Base-by-base conservation (phyloP, 2,888 invertebrate genomes). In the Erebia aethiops region DNA sequence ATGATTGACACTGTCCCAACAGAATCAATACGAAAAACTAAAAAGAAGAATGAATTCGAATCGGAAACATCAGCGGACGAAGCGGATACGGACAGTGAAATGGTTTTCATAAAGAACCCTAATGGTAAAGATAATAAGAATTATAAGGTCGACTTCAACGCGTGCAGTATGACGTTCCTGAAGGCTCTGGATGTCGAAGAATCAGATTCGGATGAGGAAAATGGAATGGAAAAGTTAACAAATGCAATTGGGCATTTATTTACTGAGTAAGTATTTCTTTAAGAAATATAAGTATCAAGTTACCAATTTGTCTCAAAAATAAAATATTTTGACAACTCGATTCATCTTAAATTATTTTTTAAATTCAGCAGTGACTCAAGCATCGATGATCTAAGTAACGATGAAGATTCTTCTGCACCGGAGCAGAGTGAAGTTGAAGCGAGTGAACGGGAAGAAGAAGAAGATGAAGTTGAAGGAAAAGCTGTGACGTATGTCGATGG, bases 221-320 rank as follows among this genome's bases (percentile, higher is more conserved):
- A 94, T 79, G 95, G 95, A 2, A 95, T 96, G 89, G 96, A 96
- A 77, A 96, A 96, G 81, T 86, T 97, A 60, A 95, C 96, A 0
- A 95, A 95, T 65, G 96, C 96, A n/a, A 95, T 96, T 74, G 95
- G 95, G 16, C 96, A 96, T 89, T 87, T 97, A 71, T 97, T 97
- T 87, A 96, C 96, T 69, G 96, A 95, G 95, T 95, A 88, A 91
- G 91, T 86, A 11, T 57, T 13, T 21, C 5, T 21, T 21, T 13
- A 18, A 14, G 4, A 10, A 3, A 46, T 11, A 13, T 1, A 10
- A 3, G 13, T 11, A 46, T 13, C 46, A 13, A 46, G 11, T 46
- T 26, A 26, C 26, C 26, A 1, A 26, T 26, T 26, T 46, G 3
- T 46, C 46, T 46, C 4, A 13, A 46, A 46, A 46, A 11, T 11